Base-by-base conservation (phyloP, 1,140 invertebrate species). In the Oryzaephilus surinamensis region DNA sequence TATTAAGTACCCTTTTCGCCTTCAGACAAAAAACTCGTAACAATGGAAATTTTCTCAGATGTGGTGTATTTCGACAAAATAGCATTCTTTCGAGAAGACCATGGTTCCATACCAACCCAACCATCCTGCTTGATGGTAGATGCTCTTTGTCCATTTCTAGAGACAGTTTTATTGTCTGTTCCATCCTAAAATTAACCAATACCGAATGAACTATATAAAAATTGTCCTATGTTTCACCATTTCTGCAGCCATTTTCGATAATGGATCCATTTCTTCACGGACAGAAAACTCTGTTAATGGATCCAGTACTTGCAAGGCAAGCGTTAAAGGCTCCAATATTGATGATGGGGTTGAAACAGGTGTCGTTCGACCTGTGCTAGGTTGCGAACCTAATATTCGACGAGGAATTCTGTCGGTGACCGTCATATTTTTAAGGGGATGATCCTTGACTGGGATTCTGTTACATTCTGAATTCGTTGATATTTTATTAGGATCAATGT, bases 61-160 rank as follows among this genome's bases (percentile, higher is more conserved):
- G 91, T 96, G 23, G 88, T 94, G 51, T 84, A 95, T 64, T 86
- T 87, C 43, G 74, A 81, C 4, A 96, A 65, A 54, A 96, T 92
- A 4, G 64, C 64, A 43, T 69, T 58, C 50, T 81, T 76, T 46
- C 81, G 78, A 4, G 67, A 56, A 48, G 65, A 71, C 90, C 90
- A 95, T 29, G 79, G 72, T 52, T 89, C 78, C 45, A 79, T 69
- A 29, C 70, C 68, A 35, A 77, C 71, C n/a, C n/a, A n/a, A n/a
- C n/a, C n/a, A n/a, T n/a, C n/a, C n/a, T n/a, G n/a, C n/a, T n/a
- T n/a, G n/a, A n/a, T n/a, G n/a, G n/a, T n/a, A n/a, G n/a, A n/a
- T n/a, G n/a, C n/a, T n/a, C n/a, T n/a, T n/a, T n/a, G n/a, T n/a
- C n/a, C n/a, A n/a, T n/a, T n/a, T 24, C 8, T 24, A 6, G 23